Percentiles rank a stretch among this genome's conserved stretches.
phyloP scores from a whole-genome alignment of 2,113 vertebrate species.

The Apodemus speciosus region DNA sequence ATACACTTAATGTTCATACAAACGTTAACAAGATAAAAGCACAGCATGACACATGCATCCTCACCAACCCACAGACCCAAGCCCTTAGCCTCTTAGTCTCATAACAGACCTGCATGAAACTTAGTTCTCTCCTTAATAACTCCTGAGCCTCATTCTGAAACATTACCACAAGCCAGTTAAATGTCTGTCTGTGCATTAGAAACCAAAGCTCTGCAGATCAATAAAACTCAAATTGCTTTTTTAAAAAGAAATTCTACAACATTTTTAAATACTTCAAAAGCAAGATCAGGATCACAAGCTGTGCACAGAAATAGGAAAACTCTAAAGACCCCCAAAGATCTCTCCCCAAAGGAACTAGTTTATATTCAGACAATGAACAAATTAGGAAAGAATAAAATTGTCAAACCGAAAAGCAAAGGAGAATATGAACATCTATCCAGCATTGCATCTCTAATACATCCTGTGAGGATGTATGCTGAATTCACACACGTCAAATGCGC shows the following conservation, averaged over 20 bases:
- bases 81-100: slow-evolving; percentile 63
- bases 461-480: background rate
- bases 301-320: slow-evolving; percentile 39
- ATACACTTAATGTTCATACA: slow-evolving; percentile 10
- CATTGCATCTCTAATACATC: background rate
- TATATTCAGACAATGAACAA: background rate
- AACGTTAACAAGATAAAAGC: slow-evolving; percentile 38
- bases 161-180: slow-evolving; percentile 72
- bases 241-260: slow-evolving; percentile 76
- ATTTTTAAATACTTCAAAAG: slow-evolving; percentile 66
- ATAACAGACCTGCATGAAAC: slow-evolving; percentile 69
- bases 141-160: slow-evolving; percentile 70
- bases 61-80: background rate
- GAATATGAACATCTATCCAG: background rate
- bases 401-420: background rate
- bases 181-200: slow-evolving; percentile 68
- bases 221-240: slow-evolving; percentile 79
- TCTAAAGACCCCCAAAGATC: background rate
- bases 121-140: slow-evolving; percentile 69
- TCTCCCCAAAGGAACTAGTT: slow-evolving; percentile 19
- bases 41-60: background rate
- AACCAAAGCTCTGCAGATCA: slow-evolving; percentile 61
- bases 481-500: background rate
- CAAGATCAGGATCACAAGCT: slow-evolving; percentile 46
- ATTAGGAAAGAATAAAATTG: slow-evolving; percentile 5